Percentiles rank a stretch among this genome's conserved stretches.
Conservation (phyloP, 2,888 invertebrate genomes). For the Diplolepis rosae region DNA sequence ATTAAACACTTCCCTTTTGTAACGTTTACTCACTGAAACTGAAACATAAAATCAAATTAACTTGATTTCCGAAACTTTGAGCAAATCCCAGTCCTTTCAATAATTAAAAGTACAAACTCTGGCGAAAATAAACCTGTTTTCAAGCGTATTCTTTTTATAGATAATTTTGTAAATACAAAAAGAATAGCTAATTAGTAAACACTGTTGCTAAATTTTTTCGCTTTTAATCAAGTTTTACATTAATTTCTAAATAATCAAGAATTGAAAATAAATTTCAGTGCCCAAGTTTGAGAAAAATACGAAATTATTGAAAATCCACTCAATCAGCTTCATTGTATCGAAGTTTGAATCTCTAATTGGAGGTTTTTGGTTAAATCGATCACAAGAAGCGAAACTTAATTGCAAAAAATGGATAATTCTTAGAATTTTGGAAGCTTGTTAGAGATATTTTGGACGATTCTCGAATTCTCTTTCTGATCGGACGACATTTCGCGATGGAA, state of each 20-base stretch:
- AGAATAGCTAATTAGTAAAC: neutral
- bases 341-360: neutral
- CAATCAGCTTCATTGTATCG: too few relatives aligned
- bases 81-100: constrained; percentile 5
- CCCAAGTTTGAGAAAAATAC: too few relatives aligned
- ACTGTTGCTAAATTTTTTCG: neutral
- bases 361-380: neutral
- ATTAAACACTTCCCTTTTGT: too few relatives aligned
- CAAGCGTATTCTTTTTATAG: neutral
- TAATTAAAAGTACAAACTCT: constrained; percentile 15
- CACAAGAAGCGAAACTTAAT: neutral
- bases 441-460: constrained; percentile 15
- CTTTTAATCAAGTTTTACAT: neutral
- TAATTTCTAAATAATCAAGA: neutral
- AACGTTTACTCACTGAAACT: neutral
- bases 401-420: neutral
- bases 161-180: neutral
- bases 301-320: too few relatives aligned
- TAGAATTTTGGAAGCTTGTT: constrained; percentile 11
- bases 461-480: constrained; percentile 1
- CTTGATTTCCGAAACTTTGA: neutral
- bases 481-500: constrained; percentile 26
- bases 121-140: neutral
- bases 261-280: too few relatives aligned
- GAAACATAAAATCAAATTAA: neutral